phyloP scores from a whole-genome alignment of 2,113 vertebrate species.

The Orientallactaga bullata region DNA sequence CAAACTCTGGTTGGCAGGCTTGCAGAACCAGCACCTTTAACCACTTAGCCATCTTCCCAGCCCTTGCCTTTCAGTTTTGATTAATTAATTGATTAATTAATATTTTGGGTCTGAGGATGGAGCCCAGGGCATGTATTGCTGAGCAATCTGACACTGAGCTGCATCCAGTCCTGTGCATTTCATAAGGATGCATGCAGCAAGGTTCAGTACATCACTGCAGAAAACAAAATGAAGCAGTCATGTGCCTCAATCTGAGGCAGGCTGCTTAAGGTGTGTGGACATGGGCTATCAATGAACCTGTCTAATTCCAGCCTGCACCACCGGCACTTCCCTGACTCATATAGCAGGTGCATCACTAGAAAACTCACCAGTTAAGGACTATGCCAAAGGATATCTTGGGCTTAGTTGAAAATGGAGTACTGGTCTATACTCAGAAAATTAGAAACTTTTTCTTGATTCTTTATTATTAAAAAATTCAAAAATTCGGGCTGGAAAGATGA shows the following conservation, averaged over 20 bases:
- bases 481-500: too few relatives aligned
- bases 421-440: too few relatives aligned
- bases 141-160: not conserved
- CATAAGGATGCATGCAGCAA: not conserved
- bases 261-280: too few relatives aligned
- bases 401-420: too few relatives aligned
- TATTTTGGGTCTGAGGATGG: not conserved
- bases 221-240: not conserved
- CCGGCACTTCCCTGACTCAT: not conserved
- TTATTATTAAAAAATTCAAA: not conserved
- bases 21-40: too few relatives aligned
- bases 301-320: not conserved
- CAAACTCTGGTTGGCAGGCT: too few relatives aligned
- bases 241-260: not conserved
- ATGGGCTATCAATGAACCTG: too few relatives aligned
- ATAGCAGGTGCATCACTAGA: not conserved
- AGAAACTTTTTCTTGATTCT: not conserved
- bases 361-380: not conserved
- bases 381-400: too few relatives aligned
- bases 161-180: not conserved
- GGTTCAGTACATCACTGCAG: not conserved
- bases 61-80: too few relatives aligned
- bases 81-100: too few relatives aligned
- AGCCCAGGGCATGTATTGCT: not conserved
- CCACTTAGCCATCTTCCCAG: too few relatives aligned